Evolutionary conservation across 2,888 invertebrate genomes (phyloP).

Genomic region (Cremastobaeus sp.): DNA sequence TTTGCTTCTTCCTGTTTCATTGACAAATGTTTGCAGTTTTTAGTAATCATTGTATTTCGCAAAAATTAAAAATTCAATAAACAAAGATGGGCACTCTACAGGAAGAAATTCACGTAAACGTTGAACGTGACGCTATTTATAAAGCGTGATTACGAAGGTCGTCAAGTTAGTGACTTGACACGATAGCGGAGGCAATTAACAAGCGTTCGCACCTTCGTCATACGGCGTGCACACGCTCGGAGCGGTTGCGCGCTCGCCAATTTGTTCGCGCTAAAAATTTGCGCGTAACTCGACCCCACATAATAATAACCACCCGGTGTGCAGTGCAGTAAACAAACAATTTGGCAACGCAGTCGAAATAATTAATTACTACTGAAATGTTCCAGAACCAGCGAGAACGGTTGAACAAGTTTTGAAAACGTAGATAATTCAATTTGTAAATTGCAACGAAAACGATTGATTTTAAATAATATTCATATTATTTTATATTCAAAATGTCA

Average conservation of each 20-base stretch:
- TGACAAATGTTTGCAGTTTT: no score
- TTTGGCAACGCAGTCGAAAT: background rate
- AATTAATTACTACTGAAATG: background rate
- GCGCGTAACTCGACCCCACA: slow-evolving; percentile 15
- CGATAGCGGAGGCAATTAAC: slow-evolving; percentile 45
- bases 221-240: slow-evolving; percentile 19
- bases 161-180: slow-evolving; percentile 34
- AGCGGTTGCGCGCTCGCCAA: slow-evolving; percentile 8
- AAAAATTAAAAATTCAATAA: no score
- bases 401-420: no score
- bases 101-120: slow-evolving; percentile 34
- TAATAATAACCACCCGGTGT: slow-evolving; percentile 3
- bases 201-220: slow-evolving; percentile 50
- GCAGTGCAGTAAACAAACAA: slow-evolving; percentile 13
- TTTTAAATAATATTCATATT: no score
- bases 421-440: background rate
- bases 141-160: slow-evolving; percentile 41
- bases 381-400: no score
- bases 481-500: no score
- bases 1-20: no score
- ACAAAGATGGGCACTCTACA: slow-evolving; percentile 20
- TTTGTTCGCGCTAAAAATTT: slow-evolving; percentile 27
- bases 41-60: no score
- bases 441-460: background rate
- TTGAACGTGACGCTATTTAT: slow-evolving; percentile 48